A percentile compares a stretch with the other conserved stretches of the same genome.
phyloP scores from a whole-genome alignment of 2,888 invertebrate genomes.

The Acanthoscelides obtectus region DNA sequence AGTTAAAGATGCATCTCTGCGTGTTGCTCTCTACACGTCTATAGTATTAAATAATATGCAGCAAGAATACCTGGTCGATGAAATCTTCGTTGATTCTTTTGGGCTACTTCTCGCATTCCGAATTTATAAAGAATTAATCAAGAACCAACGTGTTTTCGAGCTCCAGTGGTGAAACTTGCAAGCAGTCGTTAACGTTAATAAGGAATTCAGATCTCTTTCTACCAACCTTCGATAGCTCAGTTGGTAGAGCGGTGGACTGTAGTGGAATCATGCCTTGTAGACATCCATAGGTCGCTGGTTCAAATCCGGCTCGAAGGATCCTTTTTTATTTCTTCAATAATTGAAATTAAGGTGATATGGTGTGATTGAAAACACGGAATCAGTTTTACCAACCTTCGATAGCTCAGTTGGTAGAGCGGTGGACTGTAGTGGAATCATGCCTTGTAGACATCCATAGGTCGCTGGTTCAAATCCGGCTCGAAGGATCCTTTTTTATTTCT shows the following conservation, averaged over 20 bases:
- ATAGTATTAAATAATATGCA: no score
- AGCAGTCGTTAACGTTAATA: neutral
- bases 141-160: no score
- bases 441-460: constrained; percentile 54
- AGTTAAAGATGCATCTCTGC: no score
- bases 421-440: constrained; percentile 31
- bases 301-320: constrained; percentile 41
- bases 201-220: neutral
- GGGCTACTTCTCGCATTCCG: no score
- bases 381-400: constrained; percentile 31
- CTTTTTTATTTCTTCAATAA: constrained; percentile 5
- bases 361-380: neutral
- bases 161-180: neutral
- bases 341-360: no score
- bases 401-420: constrained; percentile 43
- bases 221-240: constrained; percentile 40
- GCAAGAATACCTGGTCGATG: no score
- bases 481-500: constrained; percentile 28
- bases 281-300: constrained; percentile 55
- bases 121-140: no score
- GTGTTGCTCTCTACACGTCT: no score
- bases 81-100: no score
- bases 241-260: constrained; percentile 42
- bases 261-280: constrained; percentile 19
- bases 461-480: constrained; percentile 42